Evolutionary conservation across 2,113 vertebrate genomes (phyloP).

Genomic region (Corythoichthys intestinalis): DNA sequence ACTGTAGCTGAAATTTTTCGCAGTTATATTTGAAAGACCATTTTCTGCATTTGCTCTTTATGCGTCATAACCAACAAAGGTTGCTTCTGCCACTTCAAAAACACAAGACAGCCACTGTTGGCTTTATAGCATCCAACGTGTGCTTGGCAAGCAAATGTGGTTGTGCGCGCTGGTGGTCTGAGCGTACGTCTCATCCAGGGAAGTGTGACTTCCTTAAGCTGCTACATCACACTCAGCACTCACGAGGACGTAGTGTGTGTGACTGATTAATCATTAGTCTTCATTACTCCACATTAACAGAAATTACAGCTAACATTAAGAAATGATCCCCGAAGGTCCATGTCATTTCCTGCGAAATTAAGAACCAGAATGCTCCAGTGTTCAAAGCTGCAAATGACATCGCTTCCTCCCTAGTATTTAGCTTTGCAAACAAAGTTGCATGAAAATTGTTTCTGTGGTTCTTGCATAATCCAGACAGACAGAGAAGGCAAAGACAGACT

Average conservation of each 20-base stretch:
- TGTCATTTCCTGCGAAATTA: background rate
- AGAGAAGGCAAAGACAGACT: background rate
- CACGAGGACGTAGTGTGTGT: slow-evolving; percentile 44
- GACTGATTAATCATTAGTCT: background rate
- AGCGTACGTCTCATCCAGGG: slow-evolving; percentile 39
- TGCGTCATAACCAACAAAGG: slow-evolving; percentile 16
- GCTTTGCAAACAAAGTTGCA: background rate
- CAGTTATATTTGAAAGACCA: slow-evolving; percentile 11
- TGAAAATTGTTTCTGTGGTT: background rate
- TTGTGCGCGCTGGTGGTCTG: slow-evolving; percentile 23
- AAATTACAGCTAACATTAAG: background rate
- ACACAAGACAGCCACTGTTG: slow-evolving; percentile 5
- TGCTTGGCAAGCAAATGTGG: slow-evolving; percentile 12
- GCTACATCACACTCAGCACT: slow-evolving; percentile 57
- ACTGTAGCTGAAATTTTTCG: background rate
- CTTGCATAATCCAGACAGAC: background rate
- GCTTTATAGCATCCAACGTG: slow-evolving; percentile 2
- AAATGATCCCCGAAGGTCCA: background rate
- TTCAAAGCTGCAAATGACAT: background rate
- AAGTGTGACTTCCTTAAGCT: slow-evolving; percentile 68
- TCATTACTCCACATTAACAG: background rate
- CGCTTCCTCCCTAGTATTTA: background rate
- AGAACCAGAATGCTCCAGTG: background rate
- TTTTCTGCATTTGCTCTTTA: slow-evolving; percentile 2
- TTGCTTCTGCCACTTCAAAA: slow-evolving; percentile 34